phyloP scores from a whole-genome alignment of 2,797 vertebrate species.

The Coracias cyanogaster region DNA sequence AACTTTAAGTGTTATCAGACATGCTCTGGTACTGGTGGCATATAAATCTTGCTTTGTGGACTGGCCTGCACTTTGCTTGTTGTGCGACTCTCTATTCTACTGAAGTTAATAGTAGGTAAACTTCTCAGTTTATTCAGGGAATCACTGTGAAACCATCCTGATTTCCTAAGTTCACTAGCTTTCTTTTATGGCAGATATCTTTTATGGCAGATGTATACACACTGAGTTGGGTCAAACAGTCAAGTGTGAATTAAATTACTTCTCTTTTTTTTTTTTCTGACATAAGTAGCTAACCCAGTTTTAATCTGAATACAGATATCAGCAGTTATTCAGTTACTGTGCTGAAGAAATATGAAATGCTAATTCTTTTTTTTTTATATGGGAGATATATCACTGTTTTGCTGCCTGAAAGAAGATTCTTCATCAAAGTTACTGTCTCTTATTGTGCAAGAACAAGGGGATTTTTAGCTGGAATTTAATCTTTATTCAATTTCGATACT shows the following conservation, averaged over 20 bases:
- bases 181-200: neutral
- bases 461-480: neutral
- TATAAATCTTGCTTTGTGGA: neutral
- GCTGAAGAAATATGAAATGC: neutral
- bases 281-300: slow-evolving; percentile 17
- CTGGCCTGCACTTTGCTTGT: neutral
- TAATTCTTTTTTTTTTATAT: neutral
- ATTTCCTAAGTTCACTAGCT: neutral
- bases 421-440: neutral
- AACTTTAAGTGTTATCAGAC: neutral
- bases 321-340: neutral
- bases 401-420: neutral
- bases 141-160: neutral
- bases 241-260: slow-evolving; percentile 4
- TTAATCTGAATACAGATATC: neutral
- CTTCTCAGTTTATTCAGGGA: neutral
- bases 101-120: neutral
- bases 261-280: neutral
- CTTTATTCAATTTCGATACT: neutral
- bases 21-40: neutral
- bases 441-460: neutral
- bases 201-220: neutral
- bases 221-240: neutral
- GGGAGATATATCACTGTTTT: neutral
- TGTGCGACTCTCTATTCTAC: neutral